These are phyloP conservation scores for Bufo gargarizans DNA, from an alignment of 2,113 vertebrate genomes.

Conservation along the genomic window DNA sequence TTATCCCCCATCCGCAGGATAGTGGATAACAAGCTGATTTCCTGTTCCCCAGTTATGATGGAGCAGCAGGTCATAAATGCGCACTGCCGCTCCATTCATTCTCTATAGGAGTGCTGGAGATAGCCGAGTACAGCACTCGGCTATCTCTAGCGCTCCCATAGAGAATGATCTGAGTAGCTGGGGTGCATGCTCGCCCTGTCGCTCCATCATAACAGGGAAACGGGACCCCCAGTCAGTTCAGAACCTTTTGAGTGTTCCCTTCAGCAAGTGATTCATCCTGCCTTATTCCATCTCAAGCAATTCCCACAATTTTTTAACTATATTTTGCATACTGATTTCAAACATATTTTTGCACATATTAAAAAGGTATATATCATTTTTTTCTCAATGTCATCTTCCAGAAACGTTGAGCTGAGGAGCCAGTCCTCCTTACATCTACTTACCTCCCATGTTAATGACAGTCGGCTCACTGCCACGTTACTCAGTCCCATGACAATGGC, in stretches of 20 bases:
- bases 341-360: not conserved
- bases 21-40: too few relatives aligned
- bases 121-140: too few relatives aligned
- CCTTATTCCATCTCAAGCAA: not conserved
- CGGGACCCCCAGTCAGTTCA: too few relatives aligned
- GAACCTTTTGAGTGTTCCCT: not conserved
- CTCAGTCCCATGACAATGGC: constrained; percentile 96
- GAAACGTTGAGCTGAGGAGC: not conserved
- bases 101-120: too few relatives aligned
- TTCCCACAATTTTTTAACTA: not conserved
- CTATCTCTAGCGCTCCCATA: too few relatives aligned
- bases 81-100: too few relatives aligned
- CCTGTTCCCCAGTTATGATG: too few relatives aligned
- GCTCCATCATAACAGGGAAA: too few relatives aligned
- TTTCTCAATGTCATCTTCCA: not conserved
- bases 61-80: too few relatives aligned
- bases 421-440: constrained; percentile 58
- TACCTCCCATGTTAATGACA: constrained; percentile 97
- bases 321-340: not conserved
- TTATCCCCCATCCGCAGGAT: too few relatives aligned
- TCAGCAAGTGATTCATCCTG: not conserved
- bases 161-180: too few relatives aligned
- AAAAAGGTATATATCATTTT: not conserved
- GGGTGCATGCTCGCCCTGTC: too few relatives aligned
- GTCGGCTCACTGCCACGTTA: constrained; percentile 93